Evolutionary conservation across 1,140 invertebrate species (phyloP), one percentile per base, ranked within the genome.

Genomic region (Heliconius melpomene): DNA sequence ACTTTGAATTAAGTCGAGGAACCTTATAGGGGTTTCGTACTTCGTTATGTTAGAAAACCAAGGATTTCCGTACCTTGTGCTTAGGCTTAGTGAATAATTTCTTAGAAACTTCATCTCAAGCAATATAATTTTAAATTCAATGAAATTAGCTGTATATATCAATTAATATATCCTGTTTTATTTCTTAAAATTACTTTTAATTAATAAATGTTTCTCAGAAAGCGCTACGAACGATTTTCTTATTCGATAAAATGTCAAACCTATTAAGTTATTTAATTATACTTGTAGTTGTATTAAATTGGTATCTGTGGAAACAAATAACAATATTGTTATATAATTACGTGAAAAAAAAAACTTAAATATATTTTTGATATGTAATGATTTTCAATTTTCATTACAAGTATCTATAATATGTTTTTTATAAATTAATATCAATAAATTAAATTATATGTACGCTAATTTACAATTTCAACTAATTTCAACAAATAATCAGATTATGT

Each of bases 151-250:
- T 72, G 71, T 72, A n/a, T 6, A 76, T 70, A 70, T 70, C 60
- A 70, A 40, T 76, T 76, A 66, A 32, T 54, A 75, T 32, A 50
- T 36, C 75, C 36, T 76, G 54, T 76, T 76, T 46, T 70, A 57
- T 46, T 76, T 70, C 75, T 70, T 26, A 70, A 76, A 76, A 70
- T 16, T 76, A 66, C 54, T 54, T 32, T 29, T 77, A 72, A 72
- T 77, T 77, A 50, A 50, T 77, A 26, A 46, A 72, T 54, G 40
- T 52, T 77, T 77, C 76, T 46, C 66, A 72, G 76, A 77, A 77
- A 26, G 26, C 8, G 46, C 46, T 23, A 18, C 20, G 29, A n/a
- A 72, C 46, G 20, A 72, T 77, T 77, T 77, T 70, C 75, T 76
- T 70, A 46, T 76, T 77, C 46, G 70, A 77, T 54, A 52, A 38